phyloP scores from a whole-genome alignment of 2,888 invertebrate species.

The Lysandra coridon region DNA sequence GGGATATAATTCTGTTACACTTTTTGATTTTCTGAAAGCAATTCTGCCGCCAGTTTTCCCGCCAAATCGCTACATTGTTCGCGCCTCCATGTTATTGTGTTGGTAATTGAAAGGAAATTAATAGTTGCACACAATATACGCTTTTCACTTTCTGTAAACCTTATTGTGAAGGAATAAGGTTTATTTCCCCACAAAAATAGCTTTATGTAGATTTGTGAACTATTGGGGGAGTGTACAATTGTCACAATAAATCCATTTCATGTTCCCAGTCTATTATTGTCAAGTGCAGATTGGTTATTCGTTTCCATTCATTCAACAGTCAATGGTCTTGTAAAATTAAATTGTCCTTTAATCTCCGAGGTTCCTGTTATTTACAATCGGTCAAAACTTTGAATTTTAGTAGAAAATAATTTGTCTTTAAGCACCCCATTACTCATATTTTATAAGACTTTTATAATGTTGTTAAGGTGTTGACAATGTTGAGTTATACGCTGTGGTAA shows the following conservation, averaged over 20 bases:
- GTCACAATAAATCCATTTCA: constrained; percentile 51
- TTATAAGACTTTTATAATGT: constrained; percentile 22
- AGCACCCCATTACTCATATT: constrained; percentile 15
- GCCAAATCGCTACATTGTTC: constrained; percentile 66
- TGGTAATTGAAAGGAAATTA: constrained; percentile 72
- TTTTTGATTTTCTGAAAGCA: constrained; percentile 48
- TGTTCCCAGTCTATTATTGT: constrained; percentile 52
- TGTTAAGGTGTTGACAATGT: constrained; percentile 10
- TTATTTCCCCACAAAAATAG: constrained; percentile 40
- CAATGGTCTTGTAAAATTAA: constrained; percentile 28
- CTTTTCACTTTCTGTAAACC: constrained; percentile 36
- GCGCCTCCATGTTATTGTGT: constrained; percentile 66
- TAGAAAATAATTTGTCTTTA: constrained; percentile 10
- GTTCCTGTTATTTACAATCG: neutral
- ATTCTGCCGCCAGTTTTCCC: constrained; percentile 67
- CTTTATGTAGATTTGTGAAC: constrained; percentile 44
- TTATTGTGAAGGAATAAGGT: constrained; percentile 43
- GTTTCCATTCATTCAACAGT: constrained; percentile 38
- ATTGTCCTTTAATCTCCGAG: neutral
- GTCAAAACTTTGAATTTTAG: constrained; percentile 16
- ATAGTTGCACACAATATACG: constrained; percentile 59
- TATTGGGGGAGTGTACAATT: constrained; percentile 53
- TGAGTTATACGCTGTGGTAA: neutral
- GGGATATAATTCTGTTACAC: neutral
- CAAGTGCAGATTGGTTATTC: constrained; percentile 49